Percentiles rank a stretch among this genome's conserved stretches.
Conservation (phyloP, 2,797 vertebrate genomes). For the Propithecus deckenii region DNA sequence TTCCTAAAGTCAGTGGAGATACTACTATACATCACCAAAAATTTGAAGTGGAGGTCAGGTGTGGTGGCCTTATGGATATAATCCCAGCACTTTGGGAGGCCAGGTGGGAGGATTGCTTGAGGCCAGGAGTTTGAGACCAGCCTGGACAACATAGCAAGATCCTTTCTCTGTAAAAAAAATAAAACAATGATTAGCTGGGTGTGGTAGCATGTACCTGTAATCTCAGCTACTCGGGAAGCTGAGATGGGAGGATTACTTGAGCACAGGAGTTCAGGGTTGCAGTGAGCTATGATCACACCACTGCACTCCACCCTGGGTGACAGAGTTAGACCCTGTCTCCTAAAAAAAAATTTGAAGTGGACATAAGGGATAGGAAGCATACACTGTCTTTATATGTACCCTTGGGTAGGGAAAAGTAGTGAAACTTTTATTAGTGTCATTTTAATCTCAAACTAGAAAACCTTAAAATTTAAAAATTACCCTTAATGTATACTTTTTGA, state of each 20-base stretch:
- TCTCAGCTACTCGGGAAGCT: neutral
- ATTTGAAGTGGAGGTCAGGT: neutral
- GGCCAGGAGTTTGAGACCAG: neutral
- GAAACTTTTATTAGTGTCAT: neutral
- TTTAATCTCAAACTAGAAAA: neutral
- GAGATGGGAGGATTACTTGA: neutral
- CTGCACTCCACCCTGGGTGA: neutral
- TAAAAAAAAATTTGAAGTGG: neutral
- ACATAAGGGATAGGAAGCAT: neutral
- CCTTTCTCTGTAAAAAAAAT: neutral
- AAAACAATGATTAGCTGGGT: neutral
- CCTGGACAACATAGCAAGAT: neutral
- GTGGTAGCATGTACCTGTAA: neutral
- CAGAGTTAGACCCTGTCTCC: neutral
- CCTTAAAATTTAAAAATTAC: neutral
- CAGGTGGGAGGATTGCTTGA: neutral
- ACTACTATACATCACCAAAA: neutral
- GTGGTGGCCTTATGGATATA: neutral
- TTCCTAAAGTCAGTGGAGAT: neutral
- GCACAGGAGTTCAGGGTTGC: neutral
- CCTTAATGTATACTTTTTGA: constrained; percentile 17
- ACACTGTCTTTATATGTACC: neutral
- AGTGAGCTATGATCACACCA: neutral
- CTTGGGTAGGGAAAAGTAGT: neutral
- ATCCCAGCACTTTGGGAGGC: neutral